These are phyloP conservation scores for Cephus sareptanus DNA, from an alignment of 2,888 invertebrate species.

Conservation along the genomic window DNA sequence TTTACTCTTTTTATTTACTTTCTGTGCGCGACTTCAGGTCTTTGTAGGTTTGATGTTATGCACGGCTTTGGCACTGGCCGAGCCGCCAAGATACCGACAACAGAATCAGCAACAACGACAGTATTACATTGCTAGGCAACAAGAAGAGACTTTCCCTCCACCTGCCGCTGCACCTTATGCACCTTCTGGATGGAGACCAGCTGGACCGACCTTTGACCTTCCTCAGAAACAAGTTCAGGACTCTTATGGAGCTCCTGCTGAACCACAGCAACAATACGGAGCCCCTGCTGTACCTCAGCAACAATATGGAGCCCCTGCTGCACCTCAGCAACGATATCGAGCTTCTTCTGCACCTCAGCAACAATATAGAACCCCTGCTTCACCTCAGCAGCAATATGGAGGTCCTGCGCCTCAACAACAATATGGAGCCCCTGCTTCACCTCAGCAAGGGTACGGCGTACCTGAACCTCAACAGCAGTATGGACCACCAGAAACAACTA, in stretches of 20 bases:
- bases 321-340: slow-evolving; percentile 33
- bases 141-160: slow-evolving; percentile 39
- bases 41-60: slow-evolving; percentile 60
- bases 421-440: slow-evolving; percentile 22
- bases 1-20: not conserved
- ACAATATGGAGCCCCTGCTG: slow-evolving; percentile 37
- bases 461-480: slow-evolving; percentile 40
- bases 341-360: slow-evolving; percentile 24
- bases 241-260: slow-evolving; percentile 53
- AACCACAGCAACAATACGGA: slow-evolving; percentile 40
- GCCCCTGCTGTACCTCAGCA: slow-evolving; percentile 26
- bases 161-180: slow-evolving; percentile 59
- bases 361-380: slow-evolving; percentile 28
- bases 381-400: not conserved
- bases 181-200: slow-evolving; percentile 66
- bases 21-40: slow-evolving; percentile 46
- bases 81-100: slow-evolving; percentile 63
- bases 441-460: slow-evolving; percentile 33
- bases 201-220: slow-evolving; percentile 65
- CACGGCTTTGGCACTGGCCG: slow-evolving; percentile 63
- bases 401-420: slow-evolving; percentile 13
- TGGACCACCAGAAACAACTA: slow-evolving; percentile 50
- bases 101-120: slow-evolving; percentile 43
- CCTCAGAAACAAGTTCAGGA: slow-evolving; percentile 53
- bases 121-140: slow-evolving; percentile 59